These are phyloP conservation scores for Brachycybe producta DNA, from an alignment of 2,888 invertebrate species.

Conservation along the genomic window DNA sequence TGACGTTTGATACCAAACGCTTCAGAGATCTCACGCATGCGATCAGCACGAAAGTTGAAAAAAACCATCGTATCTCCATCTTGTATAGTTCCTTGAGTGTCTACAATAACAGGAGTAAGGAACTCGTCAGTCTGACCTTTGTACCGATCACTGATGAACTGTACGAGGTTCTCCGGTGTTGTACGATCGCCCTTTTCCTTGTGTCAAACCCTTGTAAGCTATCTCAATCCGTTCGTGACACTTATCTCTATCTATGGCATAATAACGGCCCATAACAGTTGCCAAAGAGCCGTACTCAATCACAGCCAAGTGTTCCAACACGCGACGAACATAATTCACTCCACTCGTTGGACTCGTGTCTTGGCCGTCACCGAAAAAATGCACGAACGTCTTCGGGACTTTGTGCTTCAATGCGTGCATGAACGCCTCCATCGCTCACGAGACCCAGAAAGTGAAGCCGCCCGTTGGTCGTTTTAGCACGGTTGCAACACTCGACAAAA, in stretches of 20 bases:
- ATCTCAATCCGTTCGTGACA: slow-evolving; percentile 29
- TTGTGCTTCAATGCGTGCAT: slow-evolving; percentile 34
- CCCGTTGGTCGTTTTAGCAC: slow-evolving; percentile 33
- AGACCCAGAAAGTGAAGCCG: slow-evolving; percentile 36
- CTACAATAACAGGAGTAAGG: slow-evolving; percentile 34
- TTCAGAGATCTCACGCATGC: slow-evolving; percentile 36
- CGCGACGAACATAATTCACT: slow-evolving; percentile 29
- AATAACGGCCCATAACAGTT: slow-evolving; percentile 35
- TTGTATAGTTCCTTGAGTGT: slow-evolving; percentile 28
- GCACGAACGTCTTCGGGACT: slow-evolving; percentile 35
- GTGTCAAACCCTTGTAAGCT: slow-evolving; percentile 37
- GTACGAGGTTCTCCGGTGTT: no score
- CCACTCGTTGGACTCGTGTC: slow-evolving; percentile 36
- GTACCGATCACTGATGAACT: slow-evolving; percentile 26
- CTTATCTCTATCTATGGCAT: slow-evolving; percentile 38
- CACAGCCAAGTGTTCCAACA: slow-evolving; percentile 27
- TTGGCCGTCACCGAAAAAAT: slow-evolving; percentile 36
- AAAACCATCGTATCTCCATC: slow-evolving; percentile 36
- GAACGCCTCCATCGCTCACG: slow-evolving; percentile 35
- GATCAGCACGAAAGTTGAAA: slow-evolving; percentile 37
- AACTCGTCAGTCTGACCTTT: slow-evolving; percentile 36
- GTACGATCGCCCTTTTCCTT: slow-evolving; percentile 33
- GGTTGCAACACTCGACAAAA: slow-evolving; percentile 31
- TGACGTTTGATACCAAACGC: slow-evolving; percentile 28
- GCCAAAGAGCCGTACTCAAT: slow-evolving; percentile 27